phyloP scores from a whole-genome alignment of 2,797 vertebrate genomes.

The Falco concolor region DNA sequence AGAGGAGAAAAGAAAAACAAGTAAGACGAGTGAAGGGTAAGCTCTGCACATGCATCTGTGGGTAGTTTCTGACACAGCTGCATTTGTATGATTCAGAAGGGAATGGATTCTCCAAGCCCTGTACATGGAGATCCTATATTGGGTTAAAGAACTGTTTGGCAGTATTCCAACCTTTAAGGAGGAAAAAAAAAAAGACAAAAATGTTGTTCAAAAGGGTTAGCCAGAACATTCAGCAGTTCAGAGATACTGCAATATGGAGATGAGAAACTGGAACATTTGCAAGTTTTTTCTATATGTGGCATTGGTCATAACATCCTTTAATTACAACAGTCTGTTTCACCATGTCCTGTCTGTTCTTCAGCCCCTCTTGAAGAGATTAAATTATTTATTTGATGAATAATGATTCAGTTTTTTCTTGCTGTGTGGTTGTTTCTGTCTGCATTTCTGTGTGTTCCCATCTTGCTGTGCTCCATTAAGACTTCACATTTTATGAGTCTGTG shows the following conservation, averaged over 20 bases:
- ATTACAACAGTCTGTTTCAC: not conserved
- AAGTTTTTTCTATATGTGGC: not conserved
- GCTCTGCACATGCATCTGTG: fast-evolving
- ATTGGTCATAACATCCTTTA: not conserved
- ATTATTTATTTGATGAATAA: not conserved
- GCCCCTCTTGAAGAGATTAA: not conserved
- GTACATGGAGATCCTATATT: fast-evolving
- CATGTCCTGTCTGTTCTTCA: not conserved
- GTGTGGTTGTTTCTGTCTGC: not conserved
- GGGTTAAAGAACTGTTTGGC: not conserved
- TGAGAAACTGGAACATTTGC: not conserved
- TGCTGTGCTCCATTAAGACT: not conserved
- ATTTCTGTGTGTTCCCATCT: not conserved
- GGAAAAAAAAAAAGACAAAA: not conserved
- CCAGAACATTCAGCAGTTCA: not conserved
- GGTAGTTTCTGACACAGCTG: not conserved
- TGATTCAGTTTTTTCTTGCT: fast-evolving
- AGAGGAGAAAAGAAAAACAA: not conserved
- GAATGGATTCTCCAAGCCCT: not conserved
- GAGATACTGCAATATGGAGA: not conserved
- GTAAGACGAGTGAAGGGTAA: not conserved
- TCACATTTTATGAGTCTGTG: not conserved
- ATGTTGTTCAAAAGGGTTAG: not conserved
- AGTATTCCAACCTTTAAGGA: not conserved
- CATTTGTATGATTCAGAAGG: not conserved